These are phyloP conservation scores for Chinchilla lanigera DNA, from an alignment of 2,113 vertebrate species.

Conservation along the genomic window DNA sequence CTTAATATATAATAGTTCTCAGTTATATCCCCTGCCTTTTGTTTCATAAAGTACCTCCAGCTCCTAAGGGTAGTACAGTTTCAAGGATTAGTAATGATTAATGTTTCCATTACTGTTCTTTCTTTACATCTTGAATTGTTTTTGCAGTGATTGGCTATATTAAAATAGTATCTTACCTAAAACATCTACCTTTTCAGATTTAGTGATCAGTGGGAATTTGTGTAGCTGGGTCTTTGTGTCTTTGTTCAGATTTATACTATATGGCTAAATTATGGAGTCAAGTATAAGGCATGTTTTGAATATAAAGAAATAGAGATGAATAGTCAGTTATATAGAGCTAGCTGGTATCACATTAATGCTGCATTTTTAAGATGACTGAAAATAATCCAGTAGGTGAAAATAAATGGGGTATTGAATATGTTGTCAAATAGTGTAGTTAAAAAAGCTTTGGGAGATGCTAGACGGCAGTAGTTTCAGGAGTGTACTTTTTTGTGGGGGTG, in stretches of 20 bases:
- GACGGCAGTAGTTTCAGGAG: neutral
- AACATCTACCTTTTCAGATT: slow-evolving; percentile 3
- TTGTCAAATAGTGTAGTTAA: neutral
- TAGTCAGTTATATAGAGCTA: slow-evolving; percentile 2
- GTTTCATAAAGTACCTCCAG: neutral
- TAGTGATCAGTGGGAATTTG: neutral
- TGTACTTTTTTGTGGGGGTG: neutral
- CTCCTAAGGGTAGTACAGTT: neutral
- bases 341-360: neutral
- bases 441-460: neutral
- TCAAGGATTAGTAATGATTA: slow-evolving; percentile 6
- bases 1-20: slow-evolving; percentile 6
- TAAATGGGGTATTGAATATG: neutral
- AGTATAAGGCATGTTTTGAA: slow-evolving; percentile 16
- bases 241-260: neutral
- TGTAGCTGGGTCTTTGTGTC: neutral
- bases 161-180: neutral
- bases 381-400: neutral
- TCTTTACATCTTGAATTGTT: neutral
- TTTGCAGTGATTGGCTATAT: neutral
- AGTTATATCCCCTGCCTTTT: neutral
- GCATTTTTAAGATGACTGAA: neutral
- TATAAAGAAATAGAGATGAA: neutral
- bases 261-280: neutral
- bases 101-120: neutral